These are phyloP conservation scores for Acanthacorydalis orientalis DNA, from an alignment of 2,888 invertebrate genomes.

Conservation along the genomic window DNA sequence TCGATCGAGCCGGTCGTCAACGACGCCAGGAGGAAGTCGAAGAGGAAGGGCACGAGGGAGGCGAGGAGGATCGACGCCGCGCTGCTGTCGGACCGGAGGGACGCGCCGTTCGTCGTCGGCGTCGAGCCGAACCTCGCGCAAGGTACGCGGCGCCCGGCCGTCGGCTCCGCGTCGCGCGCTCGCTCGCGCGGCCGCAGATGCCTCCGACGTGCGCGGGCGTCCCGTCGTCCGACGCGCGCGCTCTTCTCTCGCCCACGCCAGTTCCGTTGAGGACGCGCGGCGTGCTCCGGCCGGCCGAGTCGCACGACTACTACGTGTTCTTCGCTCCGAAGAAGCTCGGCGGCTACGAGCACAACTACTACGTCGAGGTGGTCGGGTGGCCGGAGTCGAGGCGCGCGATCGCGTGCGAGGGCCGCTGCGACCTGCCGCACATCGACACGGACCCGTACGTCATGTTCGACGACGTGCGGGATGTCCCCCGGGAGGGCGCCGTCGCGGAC, in stretches of 20 bases:
- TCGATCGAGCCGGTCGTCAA: too few species aligned
- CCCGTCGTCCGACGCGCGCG: too few species aligned
- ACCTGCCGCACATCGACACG: slow-evolving; percentile 19
- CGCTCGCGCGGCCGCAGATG: too few species aligned
- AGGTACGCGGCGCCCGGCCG: too few species aligned
- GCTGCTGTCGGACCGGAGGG: too few species aligned
- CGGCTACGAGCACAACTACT: slow-evolving; percentile 15
- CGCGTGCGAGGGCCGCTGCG: slow-evolving; percentile 17
- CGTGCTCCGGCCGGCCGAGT: slow-evolving; percentile 13
- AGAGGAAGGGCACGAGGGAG: too few species aligned
- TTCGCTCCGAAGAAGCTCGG: slow-evolving; percentile 18
- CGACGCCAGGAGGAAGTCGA: too few species aligned
- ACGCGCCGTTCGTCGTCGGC: too few species aligned
- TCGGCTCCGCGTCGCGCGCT: too few species aligned
- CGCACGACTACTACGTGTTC: slow-evolving; percentile 11
- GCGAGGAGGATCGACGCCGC: too few species aligned
- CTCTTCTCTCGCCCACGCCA: background rate
- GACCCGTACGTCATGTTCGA: slow-evolving; percentile 17
- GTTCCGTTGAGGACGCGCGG: slow-evolving; percentile 6
- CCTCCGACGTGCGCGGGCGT: too few species aligned
- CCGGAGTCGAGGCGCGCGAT: slow-evolving; percentile 12
- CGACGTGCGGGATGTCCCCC: slow-evolving; percentile 13
- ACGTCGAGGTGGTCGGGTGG: slow-evolving; percentile 17
- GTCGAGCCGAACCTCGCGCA: too few species aligned
- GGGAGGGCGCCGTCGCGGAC: slow-evolving; percentile 12